Conservation (phyloP, 1,140 invertebrate genomes). For the Drosophila ohnishii region DNA sequence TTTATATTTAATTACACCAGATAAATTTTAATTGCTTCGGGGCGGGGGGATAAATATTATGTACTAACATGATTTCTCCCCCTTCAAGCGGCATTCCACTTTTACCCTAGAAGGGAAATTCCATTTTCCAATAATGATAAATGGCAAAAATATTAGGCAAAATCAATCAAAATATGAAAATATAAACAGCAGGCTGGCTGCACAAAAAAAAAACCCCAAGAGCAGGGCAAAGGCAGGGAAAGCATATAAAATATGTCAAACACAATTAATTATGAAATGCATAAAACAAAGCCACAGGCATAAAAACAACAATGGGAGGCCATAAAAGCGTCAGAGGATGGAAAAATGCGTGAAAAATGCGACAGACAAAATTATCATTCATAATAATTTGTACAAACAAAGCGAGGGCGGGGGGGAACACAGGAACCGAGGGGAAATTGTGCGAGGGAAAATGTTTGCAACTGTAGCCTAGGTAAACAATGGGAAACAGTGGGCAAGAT, state of each 20-base stretch:
- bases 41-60: background rate
- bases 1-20: background rate
- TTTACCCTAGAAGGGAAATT: background rate
- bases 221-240: background rate
- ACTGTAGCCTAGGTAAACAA: constrained; percentile 47
- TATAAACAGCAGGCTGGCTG: background rate
- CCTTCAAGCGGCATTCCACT: background rate
- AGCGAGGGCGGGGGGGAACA: background rate
- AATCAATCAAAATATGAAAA: constrained; percentile 70
- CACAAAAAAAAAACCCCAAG: constrained; percentile 19
- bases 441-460: constrained; percentile 31
- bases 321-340: constrained; percentile 53
- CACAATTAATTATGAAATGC: constrained; percentile 73
- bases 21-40: background rate
- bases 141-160: constrained; percentile 51
- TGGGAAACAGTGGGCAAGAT: constrained; percentile 21
- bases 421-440: background rate
- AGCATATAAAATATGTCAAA: constrained; percentile 65
- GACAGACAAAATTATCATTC: constrained; percentile 74
- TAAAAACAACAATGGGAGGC: constrained; percentile 46
- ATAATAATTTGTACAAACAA: constrained; percentile 75
- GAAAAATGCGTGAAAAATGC: constrained; percentile 66
- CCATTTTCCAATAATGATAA: constrained; percentile 41
- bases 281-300: constrained; percentile 63
- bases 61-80: background rate